A percentile compares a stretch with the other conserved stretches of the same genome.
Evolutionary conservation across 2,888 invertebrate genomes (phyloP).

Genomic region (Syrphus vitripennis): DNA sequence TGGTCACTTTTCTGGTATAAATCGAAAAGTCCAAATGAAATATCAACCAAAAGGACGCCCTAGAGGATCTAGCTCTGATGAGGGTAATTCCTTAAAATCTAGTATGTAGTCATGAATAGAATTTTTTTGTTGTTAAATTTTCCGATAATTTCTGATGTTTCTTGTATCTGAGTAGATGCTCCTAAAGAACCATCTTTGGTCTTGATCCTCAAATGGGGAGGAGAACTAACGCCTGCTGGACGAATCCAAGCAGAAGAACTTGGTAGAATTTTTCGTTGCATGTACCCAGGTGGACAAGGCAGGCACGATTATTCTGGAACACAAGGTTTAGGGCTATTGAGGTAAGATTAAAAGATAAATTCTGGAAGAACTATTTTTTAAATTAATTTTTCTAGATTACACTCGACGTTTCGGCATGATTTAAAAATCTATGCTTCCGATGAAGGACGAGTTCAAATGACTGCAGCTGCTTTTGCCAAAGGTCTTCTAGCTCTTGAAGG

Average conservation of each 20-base stretch:
- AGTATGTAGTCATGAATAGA: constrained; percentile 72
- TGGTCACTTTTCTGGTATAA: constrained; percentile 99
- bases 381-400: constrained; percentile 83
- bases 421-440: constrained; percentile 99
- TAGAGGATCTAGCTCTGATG: constrained; percentile 95
- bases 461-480: constrained; percentile 99
- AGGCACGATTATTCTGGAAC: constrained; percentile 95
- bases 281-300: constrained; percentile 99
- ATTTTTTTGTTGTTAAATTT: background rate
- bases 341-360: constrained; percentile 78
- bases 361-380: background rate
- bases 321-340: constrained; percentile 96
- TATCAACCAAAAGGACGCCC: constrained; percentile 97
- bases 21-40: constrained; percentile 99
- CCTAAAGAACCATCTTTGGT: constrained; percentile 96
- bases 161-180: constrained; percentile 83
- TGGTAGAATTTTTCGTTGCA: constrained; percentile 98
- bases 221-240: constrained; percentile 98
- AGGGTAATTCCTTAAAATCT: constrained; percentile 85
- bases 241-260: constrained; percentile 98
- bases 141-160: background rate
- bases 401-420: constrained; percentile 99
- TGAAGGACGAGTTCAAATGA: constrained; percentile 99
- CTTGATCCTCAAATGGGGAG: constrained; percentile 99
- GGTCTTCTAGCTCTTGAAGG: constrained; percentile 98